Evolutionary conservation across 2,888 invertebrate species (phyloP), one percentile per base, ranked within the genome.

Genomic region (Drosophila parthenogenetica): DNA sequence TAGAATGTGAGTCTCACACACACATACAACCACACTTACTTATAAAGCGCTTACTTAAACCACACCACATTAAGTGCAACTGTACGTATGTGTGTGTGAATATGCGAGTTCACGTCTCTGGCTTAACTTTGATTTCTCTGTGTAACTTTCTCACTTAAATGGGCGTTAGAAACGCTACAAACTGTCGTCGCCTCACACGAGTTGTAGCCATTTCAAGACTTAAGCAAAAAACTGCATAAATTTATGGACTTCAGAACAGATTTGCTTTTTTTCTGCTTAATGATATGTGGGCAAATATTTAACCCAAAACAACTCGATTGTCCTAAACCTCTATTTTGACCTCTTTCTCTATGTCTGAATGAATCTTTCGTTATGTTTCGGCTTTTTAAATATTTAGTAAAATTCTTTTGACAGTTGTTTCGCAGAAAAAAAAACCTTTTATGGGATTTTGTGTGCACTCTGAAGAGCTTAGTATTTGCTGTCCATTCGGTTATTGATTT

Each of bases 61-160:
- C 75, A 58, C 54, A 68, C 54, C 60, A 67, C 72, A 71, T 74
- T 63, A 67, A 55, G 35, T 14, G 22, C n/a, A 14, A 14, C 16
- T 43, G 8, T 25, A 45, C 29, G 29, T 55, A 22, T 42, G 14
- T 51, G 43, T 8, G 39, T 42, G 17, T 66, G 46, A 35, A 48
- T 39, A 53, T 40, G 19, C 16, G 48, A 77, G 70, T 83, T 76
- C 67, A 64, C 67, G 63, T 70, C 50, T 37, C 58, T 17, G 59
- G 77, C 77, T 77, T 78, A 77, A 74, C 74, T 77, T 74, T 77
- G 77, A 77, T 78, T 77, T 77, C 67, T 70, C 45, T 68, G 76
- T 70, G 61, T 73, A 81, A 87, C 85, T 87, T 79, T 81, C 69
- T 66, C 79, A 81, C 85, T 81, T 87, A 77, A 84, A 81, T 61